A percentile compares a stretch with the other conserved stretches of the same genome.
phyloP scores from a whole-genome alignment of 2,113 vertebrate genomes.

The Pitta sordida region DNA sequence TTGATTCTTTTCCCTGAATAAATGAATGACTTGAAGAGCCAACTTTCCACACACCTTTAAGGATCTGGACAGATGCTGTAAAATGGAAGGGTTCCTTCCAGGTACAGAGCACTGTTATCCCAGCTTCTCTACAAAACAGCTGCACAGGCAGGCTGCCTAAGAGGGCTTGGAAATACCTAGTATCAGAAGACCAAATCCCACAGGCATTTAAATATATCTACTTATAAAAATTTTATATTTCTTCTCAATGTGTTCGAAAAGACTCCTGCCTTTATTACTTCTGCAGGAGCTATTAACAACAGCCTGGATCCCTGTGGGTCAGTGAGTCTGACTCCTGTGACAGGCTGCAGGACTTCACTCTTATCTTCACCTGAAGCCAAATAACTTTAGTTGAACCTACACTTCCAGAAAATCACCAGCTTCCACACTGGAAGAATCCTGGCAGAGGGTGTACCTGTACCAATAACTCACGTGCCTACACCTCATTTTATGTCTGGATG shows the following conservation, averaged over 20 bases:
- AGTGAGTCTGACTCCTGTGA: background rate
- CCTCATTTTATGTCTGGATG: background rate
- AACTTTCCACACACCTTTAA: background rate
- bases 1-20: background rate
- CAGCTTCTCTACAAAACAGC: background rate
- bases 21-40: background rate
- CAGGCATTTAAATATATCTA: background rate
- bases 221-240: background rate
- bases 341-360: background rate
- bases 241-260: background rate
- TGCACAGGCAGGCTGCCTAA: background rate
- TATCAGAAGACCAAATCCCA: background rate
- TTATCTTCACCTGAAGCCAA: background rate
- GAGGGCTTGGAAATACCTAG: background rate
- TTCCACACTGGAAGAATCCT: background rate
- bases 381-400: background rate
- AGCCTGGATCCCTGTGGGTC: background rate
- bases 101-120: background rate
- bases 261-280: background rate
- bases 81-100: background rate
- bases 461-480: background rate
- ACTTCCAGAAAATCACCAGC: background rate
- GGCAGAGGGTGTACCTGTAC: background rate
- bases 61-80: background rate
- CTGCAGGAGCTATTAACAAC: background rate